phyloP scores from a whole-genome alignment of 2,888 invertebrate genomes.

The Xanthia togata region DNA sequence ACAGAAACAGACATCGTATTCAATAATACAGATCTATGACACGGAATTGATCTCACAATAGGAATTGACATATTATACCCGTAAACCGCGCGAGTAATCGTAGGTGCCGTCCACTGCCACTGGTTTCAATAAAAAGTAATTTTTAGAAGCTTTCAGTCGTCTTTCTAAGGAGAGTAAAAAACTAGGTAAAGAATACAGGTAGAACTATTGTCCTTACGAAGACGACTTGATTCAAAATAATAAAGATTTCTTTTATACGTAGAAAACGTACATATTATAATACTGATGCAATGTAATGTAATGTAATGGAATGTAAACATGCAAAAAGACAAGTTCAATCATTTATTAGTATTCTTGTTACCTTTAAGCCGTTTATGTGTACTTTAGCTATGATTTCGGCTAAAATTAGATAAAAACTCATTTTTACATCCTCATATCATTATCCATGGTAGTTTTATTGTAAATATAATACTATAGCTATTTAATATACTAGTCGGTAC shows the following conservation, averaged over 20 bases:
- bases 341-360: constrained; percentile 44
- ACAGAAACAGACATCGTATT: constrained; percentile 59
- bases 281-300: constrained; percentile 36
- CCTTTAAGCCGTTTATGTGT: constrained; percentile 45
- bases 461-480: constrained; percentile 77
- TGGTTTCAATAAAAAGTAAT: constrained; percentile 50
- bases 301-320: constrained; percentile 34
- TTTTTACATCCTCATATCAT: constrained; percentile 76
- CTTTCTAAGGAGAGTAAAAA: constrained; percentile 38
- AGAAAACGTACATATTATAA: constrained; percentile 29
- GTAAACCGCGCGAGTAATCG: constrained; percentile 56
- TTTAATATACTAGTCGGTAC: constrained; percentile 74
- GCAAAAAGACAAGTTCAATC: constrained; percentile 46
- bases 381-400: constrained; percentile 57
- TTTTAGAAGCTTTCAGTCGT: constrained; percentile 60
- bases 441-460: constrained; percentile 75
- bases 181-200: constrained; percentile 24
- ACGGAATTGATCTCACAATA: constrained; percentile 55
- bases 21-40: constrained; percentile 60
- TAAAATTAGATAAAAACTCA: constrained; percentile 60
- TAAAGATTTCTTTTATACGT: constrained; percentile 46
- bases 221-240: constrained; percentile 39
- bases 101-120: constrained; percentile 71
- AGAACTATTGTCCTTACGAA: constrained; percentile 35
- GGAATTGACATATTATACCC: constrained; percentile 62